Evolutionary conservation across 2,797 vertebrate species (phyloP).

Genomic region (Argentina silus): DNA sequence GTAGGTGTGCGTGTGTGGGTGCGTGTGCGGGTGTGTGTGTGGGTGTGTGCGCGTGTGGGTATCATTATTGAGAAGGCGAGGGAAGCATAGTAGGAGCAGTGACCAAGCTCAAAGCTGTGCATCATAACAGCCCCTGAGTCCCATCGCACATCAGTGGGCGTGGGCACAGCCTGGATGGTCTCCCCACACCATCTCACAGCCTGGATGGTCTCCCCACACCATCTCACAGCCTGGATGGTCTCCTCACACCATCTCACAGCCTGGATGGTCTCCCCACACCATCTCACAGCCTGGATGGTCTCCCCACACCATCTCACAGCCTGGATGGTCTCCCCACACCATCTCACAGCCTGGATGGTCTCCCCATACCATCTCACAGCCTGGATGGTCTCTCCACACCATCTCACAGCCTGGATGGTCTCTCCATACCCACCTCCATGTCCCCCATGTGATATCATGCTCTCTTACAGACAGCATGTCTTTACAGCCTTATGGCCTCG

Average conservation of each 20-base stretch:
- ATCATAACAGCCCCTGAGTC: slow-evolving; percentile 8
- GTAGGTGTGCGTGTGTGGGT: slow-evolving; percentile 23
- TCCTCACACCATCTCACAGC: neutral
- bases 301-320: neutral
- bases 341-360: neutral
- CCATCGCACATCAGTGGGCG: no score
- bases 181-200: neutral
- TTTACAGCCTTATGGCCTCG: neutral
- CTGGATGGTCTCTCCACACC: neutral
- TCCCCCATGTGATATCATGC: neutral
- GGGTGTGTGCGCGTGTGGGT: neutral
- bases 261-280: neutral
- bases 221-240: neutral
- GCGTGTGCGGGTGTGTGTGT: neutral
- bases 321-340: neutral
- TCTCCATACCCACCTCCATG: neutral
- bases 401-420: neutral
- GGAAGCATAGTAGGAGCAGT: slow-evolving; percentile 10
- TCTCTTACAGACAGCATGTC: neutral
- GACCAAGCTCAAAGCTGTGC: neutral
- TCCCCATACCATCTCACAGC: neutral
- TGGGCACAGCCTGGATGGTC: neutral
- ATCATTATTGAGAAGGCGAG: neutral
- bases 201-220: neutral
- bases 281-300: neutral